Evolutionary conservation across 2,888 invertebrate genomes (phyloP).

Genomic region (Branchellion lobata): DNA sequence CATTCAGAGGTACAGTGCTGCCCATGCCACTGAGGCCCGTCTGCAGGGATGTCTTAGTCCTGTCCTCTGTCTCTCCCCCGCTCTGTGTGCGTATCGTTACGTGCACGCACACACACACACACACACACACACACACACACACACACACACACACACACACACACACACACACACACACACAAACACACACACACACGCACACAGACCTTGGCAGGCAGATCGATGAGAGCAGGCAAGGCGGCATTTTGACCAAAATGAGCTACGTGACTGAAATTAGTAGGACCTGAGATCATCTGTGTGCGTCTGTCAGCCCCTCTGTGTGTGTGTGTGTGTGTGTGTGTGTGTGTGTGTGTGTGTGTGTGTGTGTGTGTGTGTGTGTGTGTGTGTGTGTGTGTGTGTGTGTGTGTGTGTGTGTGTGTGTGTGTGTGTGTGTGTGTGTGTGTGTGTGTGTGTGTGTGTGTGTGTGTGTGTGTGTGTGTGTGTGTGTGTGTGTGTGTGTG

Average conservation of each 20-base stretch:
- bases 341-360: slow-evolving; percentile 13
- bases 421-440: slow-evolving; percentile 46
- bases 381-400: neutral
- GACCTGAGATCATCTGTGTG: slow-evolving; percentile 76
- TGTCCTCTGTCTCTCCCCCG: neutral
- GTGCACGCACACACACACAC: too few relatives aligned
- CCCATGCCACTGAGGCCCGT: neutral
- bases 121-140: too few relatives aligned
- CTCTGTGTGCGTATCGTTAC: too few relatives aligned
- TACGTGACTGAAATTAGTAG: slow-evolving; percentile 95
- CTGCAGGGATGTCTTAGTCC: neutral
- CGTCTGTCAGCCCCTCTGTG: slow-evolving; percentile 45
- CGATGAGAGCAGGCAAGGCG: slow-evolving; percentile 13
- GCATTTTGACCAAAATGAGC: slow-evolving; percentile 81
- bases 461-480: slow-evolving; percentile 46
- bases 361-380: slow-evolving; percentile 21
- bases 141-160: too few relatives aligned
- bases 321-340: slow-evolving; percentile 19
- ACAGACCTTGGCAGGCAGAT: slow-evolving; percentile 28
- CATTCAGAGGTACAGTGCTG: neutral
- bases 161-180: too few relatives aligned
- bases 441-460: slow-evolving; percentile 45
- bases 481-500: slow-evolving; percentile 43
- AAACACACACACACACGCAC: too few relatives aligned
- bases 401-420: slow-evolving; percentile 40